Evolutionary conservation across 2,797 vertebrate genomes (phyloP), one percentile per base, ranked within the genome.

Genomic region (Percopsis omiscomaycus): DNA sequence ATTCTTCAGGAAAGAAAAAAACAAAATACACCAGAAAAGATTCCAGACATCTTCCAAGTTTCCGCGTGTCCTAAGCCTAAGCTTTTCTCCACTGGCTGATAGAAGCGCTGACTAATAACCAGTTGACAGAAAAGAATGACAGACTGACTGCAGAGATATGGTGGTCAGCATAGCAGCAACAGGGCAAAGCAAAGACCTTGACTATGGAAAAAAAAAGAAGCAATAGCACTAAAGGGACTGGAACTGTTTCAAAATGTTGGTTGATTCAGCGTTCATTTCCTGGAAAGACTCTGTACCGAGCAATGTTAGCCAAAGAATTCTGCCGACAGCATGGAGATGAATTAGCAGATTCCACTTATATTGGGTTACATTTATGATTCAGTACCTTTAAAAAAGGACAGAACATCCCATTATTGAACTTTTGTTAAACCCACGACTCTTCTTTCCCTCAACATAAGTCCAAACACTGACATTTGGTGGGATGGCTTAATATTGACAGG

Each of bases 11-110:
- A 37, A 32, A 54, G 65, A 73, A 47, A 79, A 81, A 84, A 82
- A 68, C 78, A 52, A 59, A 57, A 71, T 78, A 82, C 55, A 54
- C 63, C 14, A 42, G 74, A 61, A 77, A 82, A 61, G 73, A 84
- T 79, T 82, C 70, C 83, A n/a, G 12, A 52, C 64, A 76, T 82
- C 66, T 67, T 86, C 83, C 76, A 78, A 73, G 58, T 81, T 81
- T 84, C 82, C 81, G 86, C 30, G 42, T 68, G 74, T 77, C 59
- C 12, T 16, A 77, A 76, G 64, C 22, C 45, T 70, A 66, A 54
- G 63, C 81, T 82, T 89, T 73, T 75, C 70, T 78, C 73, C 58
- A 0, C 66, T 77, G 77, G 60, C 84, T 82, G 84, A 86, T 84
- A 83, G 10, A 51, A 51, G 76, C 83, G 74, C 54, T 55, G 75